Percentiles rank a stretch among this genome's conserved stretches.
phyloP scores from a whole-genome alignment of 2,113 vertebrate genomes.

The Platysteira castanea region DNA sequence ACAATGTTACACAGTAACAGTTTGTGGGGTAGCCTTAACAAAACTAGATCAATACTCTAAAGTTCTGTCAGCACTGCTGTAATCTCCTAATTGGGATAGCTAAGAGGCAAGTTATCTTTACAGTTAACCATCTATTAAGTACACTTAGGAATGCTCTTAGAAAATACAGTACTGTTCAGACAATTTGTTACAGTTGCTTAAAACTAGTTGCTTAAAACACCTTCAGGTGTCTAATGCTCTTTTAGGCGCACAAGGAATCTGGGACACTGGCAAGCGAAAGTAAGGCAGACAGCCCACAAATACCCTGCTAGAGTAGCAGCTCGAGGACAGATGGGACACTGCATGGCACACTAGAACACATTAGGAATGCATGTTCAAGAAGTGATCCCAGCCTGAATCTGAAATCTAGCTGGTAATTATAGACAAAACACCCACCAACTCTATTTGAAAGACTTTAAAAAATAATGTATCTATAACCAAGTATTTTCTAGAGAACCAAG shows the following conservation, averaged over 20 bases:
- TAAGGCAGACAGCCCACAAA: not conserved
- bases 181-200: not conserved
- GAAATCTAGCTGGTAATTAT: not conserved
- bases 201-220: not conserved
- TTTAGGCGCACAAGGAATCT: not conserved
- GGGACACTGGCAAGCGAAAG: not conserved
- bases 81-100: not conserved
- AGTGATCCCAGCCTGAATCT: not conserved
- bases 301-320: not conserved
- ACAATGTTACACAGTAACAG: not conserved
- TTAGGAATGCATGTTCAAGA: not conserved
- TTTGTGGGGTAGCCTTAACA: not conserved
- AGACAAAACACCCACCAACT: not conserved
- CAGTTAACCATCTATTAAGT: not conserved
- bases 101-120: not conserved
- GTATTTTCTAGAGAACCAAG: not conserved
- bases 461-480: not conserved
- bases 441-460: not conserved
- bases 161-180: not conserved
- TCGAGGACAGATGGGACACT: not conserved
- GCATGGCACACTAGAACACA: not conserved
- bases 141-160: not conserved
- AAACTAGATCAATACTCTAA: not conserved
- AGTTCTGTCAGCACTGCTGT: not conserved
- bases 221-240: not conserved